Conservation (phyloP, 1,140 invertebrate species). For the Leucophenga varia region DNA sequence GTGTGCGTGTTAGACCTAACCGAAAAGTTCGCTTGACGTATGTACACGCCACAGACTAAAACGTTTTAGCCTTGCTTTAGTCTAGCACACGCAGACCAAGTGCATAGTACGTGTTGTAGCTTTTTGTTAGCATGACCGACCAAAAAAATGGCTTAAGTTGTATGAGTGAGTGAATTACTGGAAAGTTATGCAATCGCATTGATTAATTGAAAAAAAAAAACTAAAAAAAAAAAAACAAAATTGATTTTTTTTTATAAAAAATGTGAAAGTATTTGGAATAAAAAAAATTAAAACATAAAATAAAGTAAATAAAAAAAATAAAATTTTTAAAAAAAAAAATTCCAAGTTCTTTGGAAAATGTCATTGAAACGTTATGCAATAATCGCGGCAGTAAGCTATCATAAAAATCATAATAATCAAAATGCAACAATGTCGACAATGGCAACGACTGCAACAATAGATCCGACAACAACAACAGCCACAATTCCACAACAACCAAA, state of each 20-base stretch:
- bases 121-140: too few relatives aligned
- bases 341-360: conserved; percentile 27
- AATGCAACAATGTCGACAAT: conserved; percentile 13
- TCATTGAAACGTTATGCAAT: conserved; percentile 51
- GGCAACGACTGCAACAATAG: conserved; percentile 18
- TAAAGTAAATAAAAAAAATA: too few relatives aligned
- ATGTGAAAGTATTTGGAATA: too few relatives aligned
- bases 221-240: too few relatives aligned
- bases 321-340: too few relatives aligned
- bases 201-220: too few relatives aligned
- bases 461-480: not conserved
- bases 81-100: conserved; percentile 10
- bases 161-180: conserved; percentile 3
- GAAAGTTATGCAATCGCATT: too few relatives aligned
- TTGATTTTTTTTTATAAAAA: too few relatives aligned
- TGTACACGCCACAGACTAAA: conserved; percentile 8
- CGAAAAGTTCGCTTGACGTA: too few relatives aligned
- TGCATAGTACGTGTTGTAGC: too few relatives aligned
- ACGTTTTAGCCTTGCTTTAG: conserved; percentile 25
- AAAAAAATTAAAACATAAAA: too few relatives aligned
- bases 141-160: not conserved
- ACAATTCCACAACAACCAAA: not conserved
- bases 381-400: conserved; percentile 39
- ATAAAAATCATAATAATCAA: conserved; percentile 26
- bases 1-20: not conserved